Base-by-base conservation (phyloP, 1,140 invertebrate species). In the Chlorops oryzae region DNA sequence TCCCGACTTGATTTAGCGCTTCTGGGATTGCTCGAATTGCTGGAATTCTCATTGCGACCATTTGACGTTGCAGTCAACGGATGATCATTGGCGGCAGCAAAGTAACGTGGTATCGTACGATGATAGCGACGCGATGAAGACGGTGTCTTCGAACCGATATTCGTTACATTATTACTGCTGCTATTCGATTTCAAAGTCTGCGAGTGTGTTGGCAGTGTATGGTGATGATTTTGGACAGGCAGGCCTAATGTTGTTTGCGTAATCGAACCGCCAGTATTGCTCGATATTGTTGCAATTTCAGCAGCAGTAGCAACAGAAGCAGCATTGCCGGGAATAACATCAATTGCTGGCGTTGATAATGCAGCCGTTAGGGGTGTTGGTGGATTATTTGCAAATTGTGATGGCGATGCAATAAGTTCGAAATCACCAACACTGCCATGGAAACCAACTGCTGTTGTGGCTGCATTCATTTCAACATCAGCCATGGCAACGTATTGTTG, bases 91-190 rank as follows among this genome's bases (percentile, higher is more conserved):
- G 64, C 59, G 1, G 65, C 54, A 2, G 70, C 63, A 44, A 70
- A 73, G 21, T 73, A 72, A 27, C 70, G 57, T n/a, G 70, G 70
- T 40, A 73, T 71, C 6, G 70, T 73, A 21, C 70, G 67, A 59
- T 73, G 70, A 54, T 70, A 70, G 40, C 70, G 69, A 9, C 67
- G 58, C 3, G 66, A 63, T 6, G 63, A 62, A 3, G 70, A 70
- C 1, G 63, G 62, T 5, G 65, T 70, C 48, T 68, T 65, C 42
- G 44, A 59, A n/a, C 51, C 50, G 18, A 40, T 38, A 3, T 21
- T 50, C 22, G 24, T 32, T 22, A 22, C 25, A 12, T n/a, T 35
- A 18, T 42, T 42, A 24, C 17, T 24, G 10, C 12, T 34, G n/a
- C 18, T 39, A 10, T 23, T 42, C 13, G 41, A 40, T 27, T 53